Percentiles rank a stretch among this genome's conserved stretches.
These are phyloP conservation scores for Acleris literana DNA, from an alignment of 2,888 invertebrate genomes.

Conservation along the genomic window DNA sequence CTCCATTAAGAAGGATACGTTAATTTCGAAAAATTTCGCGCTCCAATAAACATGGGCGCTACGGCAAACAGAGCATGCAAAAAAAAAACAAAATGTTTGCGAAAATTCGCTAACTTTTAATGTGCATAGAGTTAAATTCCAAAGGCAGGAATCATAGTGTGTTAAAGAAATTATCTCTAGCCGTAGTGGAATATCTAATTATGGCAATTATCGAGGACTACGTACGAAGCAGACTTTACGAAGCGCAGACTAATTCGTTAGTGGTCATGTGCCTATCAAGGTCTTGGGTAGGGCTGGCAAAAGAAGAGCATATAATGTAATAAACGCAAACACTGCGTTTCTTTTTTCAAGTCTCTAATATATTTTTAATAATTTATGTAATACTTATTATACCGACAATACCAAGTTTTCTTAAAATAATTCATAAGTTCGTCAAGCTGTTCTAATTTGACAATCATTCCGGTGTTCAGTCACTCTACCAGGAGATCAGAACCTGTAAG, in stretches of 20 bases:
- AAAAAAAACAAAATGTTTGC: slow-evolving; percentile 25
- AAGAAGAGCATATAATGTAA: not conserved
- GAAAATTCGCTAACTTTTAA: slow-evolving; percentile 51
- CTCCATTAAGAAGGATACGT: slow-evolving; percentile 22
- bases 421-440: too few species aligned
- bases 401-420: too few species aligned
- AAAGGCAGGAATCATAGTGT: slow-evolving; percentile 47
- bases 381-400: too few species aligned
- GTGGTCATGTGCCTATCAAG: slow-evolving; percentile 33
- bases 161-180: slow-evolving; percentile 51
- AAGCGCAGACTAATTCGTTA: slow-evolving; percentile 33
- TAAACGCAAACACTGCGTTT: not conserved
- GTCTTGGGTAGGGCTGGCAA: slow-evolving; percentile 27
- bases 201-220: slow-evolving; percentile 51
- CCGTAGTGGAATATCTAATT: slow-evolving; percentile 59
- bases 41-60: slow-evolving; percentile 16
- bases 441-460: too few species aligned
- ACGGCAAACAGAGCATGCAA: slow-evolving; percentile 8
- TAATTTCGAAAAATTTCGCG: slow-evolving; percentile 24
- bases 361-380: too few species aligned
- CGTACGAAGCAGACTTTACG: slow-evolving; percentile 33
- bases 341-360: too few species aligned
- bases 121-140: slow-evolving; percentile 46
- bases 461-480: too few species aligned
- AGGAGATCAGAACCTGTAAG: too few species aligned